Conservation (phyloP, 2,797 vertebrate genomes). For the Paramormyrops hopkinsi region DNA sequence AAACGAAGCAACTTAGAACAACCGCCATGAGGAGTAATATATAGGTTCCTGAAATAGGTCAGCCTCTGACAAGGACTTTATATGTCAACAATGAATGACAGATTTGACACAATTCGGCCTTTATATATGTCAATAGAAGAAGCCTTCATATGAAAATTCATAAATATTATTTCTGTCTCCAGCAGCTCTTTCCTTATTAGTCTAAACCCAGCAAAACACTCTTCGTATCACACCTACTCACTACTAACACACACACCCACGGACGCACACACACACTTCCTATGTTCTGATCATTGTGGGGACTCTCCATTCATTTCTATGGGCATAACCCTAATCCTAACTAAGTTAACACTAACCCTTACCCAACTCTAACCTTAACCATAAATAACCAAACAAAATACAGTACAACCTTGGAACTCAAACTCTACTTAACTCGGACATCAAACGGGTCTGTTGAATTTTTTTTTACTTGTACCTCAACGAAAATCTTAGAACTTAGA, state of each 20-base stretch:
- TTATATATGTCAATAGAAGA: not conserved
- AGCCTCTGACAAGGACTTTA: constrained; percentile 39
- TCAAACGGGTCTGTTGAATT: not conserved
- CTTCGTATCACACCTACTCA: not conserved
- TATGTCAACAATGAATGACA: constrained; percentile 33
- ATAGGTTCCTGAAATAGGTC: constrained; percentile 40
- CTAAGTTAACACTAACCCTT: not conserved
- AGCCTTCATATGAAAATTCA: not conserved
- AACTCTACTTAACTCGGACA: not conserved
- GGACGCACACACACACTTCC: not conserved
- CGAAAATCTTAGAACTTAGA: not conserved
- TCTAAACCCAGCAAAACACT: not conserved
- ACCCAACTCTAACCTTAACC: not conserved
- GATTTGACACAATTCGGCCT: not conserved
- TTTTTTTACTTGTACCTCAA: not conserved
- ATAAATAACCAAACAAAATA: not conserved
- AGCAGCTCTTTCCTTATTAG: not conserved
- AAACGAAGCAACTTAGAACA: not conserved
- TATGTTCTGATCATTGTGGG: not conserved
- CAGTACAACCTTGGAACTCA: not conserved
- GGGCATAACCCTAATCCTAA: not conserved
- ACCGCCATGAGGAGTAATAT: not conserved
- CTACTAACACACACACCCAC: not conserved
- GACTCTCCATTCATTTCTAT: not conserved
- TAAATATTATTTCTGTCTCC: not conserved